phyloP scores from a whole-genome alignment of 2,888 invertebrate genomes.

The Notocelia uddmanniana region DNA sequence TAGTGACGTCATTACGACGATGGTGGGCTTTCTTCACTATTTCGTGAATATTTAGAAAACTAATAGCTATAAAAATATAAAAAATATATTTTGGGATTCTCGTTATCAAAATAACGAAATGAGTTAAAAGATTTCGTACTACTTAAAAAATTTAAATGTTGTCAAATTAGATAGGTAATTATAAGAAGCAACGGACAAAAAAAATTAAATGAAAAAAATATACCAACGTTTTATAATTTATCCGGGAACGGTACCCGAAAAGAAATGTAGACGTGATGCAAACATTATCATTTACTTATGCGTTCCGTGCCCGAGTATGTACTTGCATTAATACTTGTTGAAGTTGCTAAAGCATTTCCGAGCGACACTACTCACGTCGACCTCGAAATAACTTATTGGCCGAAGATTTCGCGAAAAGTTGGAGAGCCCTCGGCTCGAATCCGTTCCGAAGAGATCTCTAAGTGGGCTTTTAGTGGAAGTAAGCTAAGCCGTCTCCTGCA shows the following conservation, averaged over 20 bases:
- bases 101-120: no score
- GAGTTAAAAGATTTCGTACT: no score
- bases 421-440: constrained; percentile 77
- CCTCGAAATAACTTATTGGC: constrained; percentile 75
- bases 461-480: constrained; percentile 84
- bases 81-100: no score
- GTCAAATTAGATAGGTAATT: no score
- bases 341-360: constrained; percentile 52
- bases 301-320: constrained; percentile 12
- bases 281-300: constrained; percentile 7
- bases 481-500: constrained; percentile 82
- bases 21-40: no score
- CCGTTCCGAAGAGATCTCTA: constrained; percentile 81
- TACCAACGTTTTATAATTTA: background rate
- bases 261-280: background rate
- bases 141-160: no score
- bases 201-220: background rate
- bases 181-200: no score
- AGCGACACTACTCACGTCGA: constrained; percentile 58
- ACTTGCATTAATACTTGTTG: constrained; percentile 42
- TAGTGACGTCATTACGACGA: no score
- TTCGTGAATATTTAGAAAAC: no score
- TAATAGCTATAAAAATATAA: no score
- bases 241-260: background rate
- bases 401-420: constrained; percentile 74